Percentiles rank a stretch among this genome's conserved stretches.
Evolutionary conservation across 2,797 vertebrate species (phyloP).

Genomic region (Diglossa cyanea): DNA sequence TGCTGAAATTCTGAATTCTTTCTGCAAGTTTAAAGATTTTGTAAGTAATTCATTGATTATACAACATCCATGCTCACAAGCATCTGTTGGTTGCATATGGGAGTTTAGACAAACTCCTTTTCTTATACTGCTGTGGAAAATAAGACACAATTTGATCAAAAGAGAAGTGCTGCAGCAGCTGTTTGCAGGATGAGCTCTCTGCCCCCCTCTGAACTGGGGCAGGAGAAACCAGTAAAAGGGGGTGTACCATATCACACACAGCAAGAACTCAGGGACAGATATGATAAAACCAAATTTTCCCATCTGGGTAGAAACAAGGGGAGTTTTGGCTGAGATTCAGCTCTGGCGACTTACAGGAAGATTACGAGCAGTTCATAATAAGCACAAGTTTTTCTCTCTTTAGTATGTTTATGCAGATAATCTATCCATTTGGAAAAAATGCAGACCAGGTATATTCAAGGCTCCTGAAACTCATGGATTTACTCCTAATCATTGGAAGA

Average conservation of each 20-base stretch:
- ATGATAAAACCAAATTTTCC: not conserved
- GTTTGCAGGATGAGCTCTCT: not conserved
- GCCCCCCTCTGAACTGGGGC: not conserved
- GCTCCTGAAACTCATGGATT: constrained; percentile 21
- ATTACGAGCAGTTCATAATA: not conserved
- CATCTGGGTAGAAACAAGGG: not conserved
- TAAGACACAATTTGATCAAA: constrained; percentile 5
- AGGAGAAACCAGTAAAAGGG: not conserved
- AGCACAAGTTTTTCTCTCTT: not conserved
- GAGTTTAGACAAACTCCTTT: constrained; percentile 24
- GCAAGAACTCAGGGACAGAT: not conserved
- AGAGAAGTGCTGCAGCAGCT: not conserved
- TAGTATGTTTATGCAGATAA: constrained; percentile 27
- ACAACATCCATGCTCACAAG: constrained; percentile 40
- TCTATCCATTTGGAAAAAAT: not conserved
- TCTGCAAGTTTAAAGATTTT: constrained; percentile 67
- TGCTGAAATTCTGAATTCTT: constrained; percentile 74
- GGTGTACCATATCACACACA: not conserved
- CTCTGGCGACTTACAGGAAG: not conserved
- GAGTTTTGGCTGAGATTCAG: not conserved
- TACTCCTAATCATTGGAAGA: constrained; percentile 31
- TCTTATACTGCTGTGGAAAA: not conserved
- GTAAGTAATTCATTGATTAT: constrained; percentile 61
- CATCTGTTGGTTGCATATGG: constrained; percentile 71
- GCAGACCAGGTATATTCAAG: constrained; percentile 10